A percentile compares a stretch with the other conserved stretches of the same genome.
Evolutionary conservation across 2,888 invertebrate genomes (phyloP).

Genomic region (Aleiodes leptofemur): DNA sequence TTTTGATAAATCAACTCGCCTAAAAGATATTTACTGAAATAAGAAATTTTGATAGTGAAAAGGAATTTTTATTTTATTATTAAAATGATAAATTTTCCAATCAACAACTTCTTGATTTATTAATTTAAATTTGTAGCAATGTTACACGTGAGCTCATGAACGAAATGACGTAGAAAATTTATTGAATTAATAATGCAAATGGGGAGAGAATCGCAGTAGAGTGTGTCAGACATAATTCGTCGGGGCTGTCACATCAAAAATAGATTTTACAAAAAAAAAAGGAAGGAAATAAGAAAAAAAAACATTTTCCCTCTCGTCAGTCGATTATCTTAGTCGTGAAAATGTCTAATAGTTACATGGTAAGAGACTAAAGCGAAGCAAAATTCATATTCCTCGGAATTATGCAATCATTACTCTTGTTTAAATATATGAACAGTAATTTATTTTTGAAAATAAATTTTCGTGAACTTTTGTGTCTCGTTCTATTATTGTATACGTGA

Average conservation of each 20-base stretch:
- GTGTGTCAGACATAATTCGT: constrained; percentile 21
- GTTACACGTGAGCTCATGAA: background rate
- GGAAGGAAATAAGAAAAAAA: background rate
- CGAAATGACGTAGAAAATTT: constrained; percentile 1
- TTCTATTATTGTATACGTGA: background rate
- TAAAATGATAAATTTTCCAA: no score
- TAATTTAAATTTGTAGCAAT: no score
- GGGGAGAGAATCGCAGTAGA: constrained; percentile 6
- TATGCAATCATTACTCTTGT: background rate
- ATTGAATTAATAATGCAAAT: constrained; percentile 19
- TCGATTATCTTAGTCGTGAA: constrained; percentile 27
- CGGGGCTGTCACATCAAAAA: constrained; percentile 12
- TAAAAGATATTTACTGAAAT: no score
- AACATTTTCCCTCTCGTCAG: constrained; percentile 10
- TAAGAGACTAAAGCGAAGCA: background rate
- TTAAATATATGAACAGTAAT: background rate
- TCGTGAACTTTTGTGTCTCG: background rate
- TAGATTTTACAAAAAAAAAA: background rate
- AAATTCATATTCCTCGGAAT: background rate
- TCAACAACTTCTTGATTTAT: no score
- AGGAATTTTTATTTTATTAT: no score
- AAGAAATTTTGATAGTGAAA: no score
- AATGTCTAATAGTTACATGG: constrained; percentile 24
- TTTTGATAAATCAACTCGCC: no score
- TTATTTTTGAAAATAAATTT: no score